Evolutionary conservation across 2,113 vertebrate species (phyloP).

Genomic region (Pelecanus crispus): DNA sequence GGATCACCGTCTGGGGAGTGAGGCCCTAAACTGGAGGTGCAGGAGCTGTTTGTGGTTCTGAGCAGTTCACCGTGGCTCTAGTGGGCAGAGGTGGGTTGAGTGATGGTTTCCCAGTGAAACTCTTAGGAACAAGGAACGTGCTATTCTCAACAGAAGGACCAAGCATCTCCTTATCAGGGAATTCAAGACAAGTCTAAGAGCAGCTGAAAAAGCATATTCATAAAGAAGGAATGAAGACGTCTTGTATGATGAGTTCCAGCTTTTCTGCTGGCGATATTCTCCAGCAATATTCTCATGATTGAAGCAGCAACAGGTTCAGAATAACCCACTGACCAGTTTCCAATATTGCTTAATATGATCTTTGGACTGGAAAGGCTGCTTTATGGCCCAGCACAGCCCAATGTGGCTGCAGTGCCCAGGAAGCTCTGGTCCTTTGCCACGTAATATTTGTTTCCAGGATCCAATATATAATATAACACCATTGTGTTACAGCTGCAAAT

Average conservation of each 20-base stretch:
- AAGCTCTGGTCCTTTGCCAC: neutral
- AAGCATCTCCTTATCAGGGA: neutral
- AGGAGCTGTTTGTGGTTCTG: neutral
- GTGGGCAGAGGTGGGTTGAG: accelerated
- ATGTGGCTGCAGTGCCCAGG: neutral
- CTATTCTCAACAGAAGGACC: neutral
- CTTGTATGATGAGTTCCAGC: neutral
- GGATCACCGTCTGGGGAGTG: neutral
- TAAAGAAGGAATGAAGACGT: neutral
- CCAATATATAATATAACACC: neutral
- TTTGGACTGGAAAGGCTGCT: neutral
- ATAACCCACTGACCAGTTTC: neutral
- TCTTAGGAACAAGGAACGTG: neutral
- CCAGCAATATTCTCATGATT: neutral
- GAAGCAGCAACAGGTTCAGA: neutral
- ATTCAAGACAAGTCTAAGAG: neutral
- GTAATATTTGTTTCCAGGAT: neutral
- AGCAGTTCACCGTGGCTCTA: neutral
- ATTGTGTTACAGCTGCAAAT: neutral
- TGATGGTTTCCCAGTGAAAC: neutral
- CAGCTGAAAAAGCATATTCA: neutral
- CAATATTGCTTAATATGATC: neutral
- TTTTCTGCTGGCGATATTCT: neutral
- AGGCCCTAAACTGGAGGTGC: neutral
- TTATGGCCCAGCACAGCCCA: neutral